These are phyloP conservation scores for Drosophila paracracens DNA, from an alignment of 2,888 invertebrate genomes.

Conservation along the genomic window DNA sequence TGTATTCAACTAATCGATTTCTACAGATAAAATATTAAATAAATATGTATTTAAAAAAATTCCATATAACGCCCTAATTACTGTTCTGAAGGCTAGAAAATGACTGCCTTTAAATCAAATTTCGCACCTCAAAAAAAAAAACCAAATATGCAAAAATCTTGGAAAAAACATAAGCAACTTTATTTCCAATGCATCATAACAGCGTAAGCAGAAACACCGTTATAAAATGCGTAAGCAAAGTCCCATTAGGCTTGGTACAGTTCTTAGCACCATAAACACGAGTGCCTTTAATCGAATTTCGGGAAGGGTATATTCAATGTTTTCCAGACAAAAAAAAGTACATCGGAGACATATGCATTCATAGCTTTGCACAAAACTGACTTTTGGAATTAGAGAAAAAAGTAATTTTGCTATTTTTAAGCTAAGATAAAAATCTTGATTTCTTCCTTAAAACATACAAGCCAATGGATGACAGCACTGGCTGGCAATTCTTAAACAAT, in stretches of 20 bases:
- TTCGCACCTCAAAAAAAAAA: too few relatives aligned
- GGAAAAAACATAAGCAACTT: too few relatives aligned
- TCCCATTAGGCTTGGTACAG: too few relatives aligned
- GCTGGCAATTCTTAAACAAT: constrained; percentile 36
- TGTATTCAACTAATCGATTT: too few relatives aligned
- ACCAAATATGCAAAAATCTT: too few relatives aligned
- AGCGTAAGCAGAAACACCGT: too few relatives aligned
- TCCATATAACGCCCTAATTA: background rate
- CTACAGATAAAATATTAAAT: too few relatives aligned
- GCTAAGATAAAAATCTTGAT: background rate
- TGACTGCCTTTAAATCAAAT: background rate
- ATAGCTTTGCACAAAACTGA: background rate
- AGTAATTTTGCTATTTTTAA: background rate
- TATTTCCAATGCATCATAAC: too few relatives aligned
- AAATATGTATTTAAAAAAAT: background rate
- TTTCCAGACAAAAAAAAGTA: too few relatives aligned
- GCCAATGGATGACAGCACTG: constrained; percentile 70
- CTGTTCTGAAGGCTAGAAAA: background rate
- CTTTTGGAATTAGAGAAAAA: background rate
- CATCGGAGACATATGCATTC: background rate
- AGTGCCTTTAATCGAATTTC: background rate
- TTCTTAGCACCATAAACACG: too few relatives aligned
- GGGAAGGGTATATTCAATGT: background rate
- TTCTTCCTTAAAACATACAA: constrained; percentile 30
- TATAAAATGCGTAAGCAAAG: too few relatives aligned